These are phyloP conservation scores for Leptosomus discolor DNA, from an alignment of 2,113 vertebrate species.

Conservation along the genomic window DNA sequence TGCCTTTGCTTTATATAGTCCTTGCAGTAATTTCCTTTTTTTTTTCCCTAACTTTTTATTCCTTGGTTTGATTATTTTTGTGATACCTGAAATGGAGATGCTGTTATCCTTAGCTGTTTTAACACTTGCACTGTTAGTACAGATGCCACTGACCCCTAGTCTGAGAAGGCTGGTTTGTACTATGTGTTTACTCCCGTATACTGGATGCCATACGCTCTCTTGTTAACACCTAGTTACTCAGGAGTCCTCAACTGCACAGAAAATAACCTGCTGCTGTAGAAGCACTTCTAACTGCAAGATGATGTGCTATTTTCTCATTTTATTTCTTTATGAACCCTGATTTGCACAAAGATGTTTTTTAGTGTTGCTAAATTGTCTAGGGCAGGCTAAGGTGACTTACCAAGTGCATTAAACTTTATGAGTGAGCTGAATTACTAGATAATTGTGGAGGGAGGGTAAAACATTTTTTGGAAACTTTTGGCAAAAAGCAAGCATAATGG, in stretches of 20 bases:
- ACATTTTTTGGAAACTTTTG: neutral
- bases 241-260: neutral
- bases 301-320: neutral
- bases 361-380: neutral
- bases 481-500: neutral
- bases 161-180: neutral
- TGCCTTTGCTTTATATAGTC: neutral
- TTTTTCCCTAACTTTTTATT: neutral
- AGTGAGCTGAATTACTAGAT: neutral
- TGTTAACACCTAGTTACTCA: neutral
- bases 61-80: neutral
- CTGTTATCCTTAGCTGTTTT: neutral
- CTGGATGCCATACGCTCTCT: neutral
- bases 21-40: neutral
- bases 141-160: accelerated
- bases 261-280: neutral
- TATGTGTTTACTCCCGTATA: neutral
- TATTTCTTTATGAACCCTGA: neutral
- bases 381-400: neutral
- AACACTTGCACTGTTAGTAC: neutral
- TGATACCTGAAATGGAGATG: neutral
- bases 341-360: neutral
- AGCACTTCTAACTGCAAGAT: neutral
- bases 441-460: neutral
- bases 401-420: neutral